A percentile compares a stretch with the other conserved stretches of the same genome.
phyloP scores from a whole-genome alignment of 2,113 vertebrate genomes.

The Xyliphius kryptos region DNA sequence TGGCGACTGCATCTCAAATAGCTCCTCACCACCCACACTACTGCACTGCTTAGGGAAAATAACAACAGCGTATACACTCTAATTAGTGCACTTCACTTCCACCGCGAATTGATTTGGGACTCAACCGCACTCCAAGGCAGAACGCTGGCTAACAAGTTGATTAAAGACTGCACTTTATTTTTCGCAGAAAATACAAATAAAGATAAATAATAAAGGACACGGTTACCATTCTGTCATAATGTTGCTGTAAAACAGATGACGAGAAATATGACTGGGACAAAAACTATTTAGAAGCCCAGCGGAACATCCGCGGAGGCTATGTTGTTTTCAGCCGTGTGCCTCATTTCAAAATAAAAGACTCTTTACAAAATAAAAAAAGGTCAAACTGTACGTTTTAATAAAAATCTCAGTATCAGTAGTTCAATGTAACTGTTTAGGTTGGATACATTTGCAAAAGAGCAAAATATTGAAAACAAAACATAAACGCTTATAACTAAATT shows the following conservation, averaged over 20 bases:
- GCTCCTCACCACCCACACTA: not conserved
- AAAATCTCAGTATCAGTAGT: too few relatives aligned
- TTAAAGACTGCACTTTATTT: conserved; percentile 2
- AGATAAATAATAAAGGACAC: not conserved
- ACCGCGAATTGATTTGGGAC: not conserved
- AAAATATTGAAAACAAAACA: too few relatives aligned
- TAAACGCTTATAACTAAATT: too few relatives aligned
- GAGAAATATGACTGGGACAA: too few relatives aligned
- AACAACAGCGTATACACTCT: not conserved
- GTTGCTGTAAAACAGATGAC: not conserved
- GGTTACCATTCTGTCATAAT: conserved; percentile 25
- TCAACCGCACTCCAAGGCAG: not conserved
- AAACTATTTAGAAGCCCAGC: too few relatives aligned
- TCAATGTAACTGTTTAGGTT: too few relatives aligned
- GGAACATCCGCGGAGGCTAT: not conserved
- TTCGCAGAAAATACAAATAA: not conserved
- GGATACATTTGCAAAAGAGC: too few relatives aligned
- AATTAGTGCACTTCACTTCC: not conserved
- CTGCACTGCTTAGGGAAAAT: not conserved
- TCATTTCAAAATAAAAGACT: conserved; percentile 36
- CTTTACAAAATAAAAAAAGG: not conserved
- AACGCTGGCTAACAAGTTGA: not conserved
- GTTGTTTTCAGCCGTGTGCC: not conserved
- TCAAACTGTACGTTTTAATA: too few relatives aligned
- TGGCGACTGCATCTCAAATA: not conserved